Evolutionary conservation across 1,140 invertebrate genomes (phyloP), one percentile per base, ranked within the genome.

Genomic region (Anastrepha obliqua): DNA sequence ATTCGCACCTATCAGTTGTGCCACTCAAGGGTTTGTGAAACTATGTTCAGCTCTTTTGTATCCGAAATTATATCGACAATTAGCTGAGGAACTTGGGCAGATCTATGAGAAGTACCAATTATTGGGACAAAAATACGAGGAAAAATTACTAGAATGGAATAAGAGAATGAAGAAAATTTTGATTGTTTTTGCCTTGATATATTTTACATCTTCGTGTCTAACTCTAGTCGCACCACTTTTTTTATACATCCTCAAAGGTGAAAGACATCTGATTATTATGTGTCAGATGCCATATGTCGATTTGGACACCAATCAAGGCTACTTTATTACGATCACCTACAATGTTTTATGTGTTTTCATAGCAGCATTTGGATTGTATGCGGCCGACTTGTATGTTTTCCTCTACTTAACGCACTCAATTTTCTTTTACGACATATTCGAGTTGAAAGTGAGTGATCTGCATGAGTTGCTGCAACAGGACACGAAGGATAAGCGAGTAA

Each of bases 341-440:
- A 65, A 87, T 78, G 3, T 44, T 8, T 3, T 59, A 11, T 87
- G 67, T 60, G 67, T 78, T 9, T 58, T 70, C 55, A 20, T 87
- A 29, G 64, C 65, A 4, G 47, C 51, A 0, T 87, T 87, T 51
- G 87, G 87, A 17, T 64, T 87, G 47, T 87, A 74, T 20, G 64
- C 67, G 17, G 51, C 15, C 8, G 87, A 87, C 29, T 70, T 87
- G 55, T 74, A 70, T 60, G 17, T 87, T 6, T 59, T 78, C n/a
- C 20, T 78, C 5, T 87, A 39, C 60, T n/a, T 87, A 58, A 59
- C 67, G 47, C 87, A 87, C 47, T 58, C 65, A 9, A 51, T 74
- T 20, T 47, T 70, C 47, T 87, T 29, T 17, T 44, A 51, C 39
- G 86, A 87, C 11, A 87, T 87, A 15, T 87, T 87, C n/a, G 65